A percentile compares a stretch with the other conserved stretches of the same genome.
These are phyloP conservation scores for Tetramorium bicarinatum DNA, from an alignment of 2,888 invertebrate genomes.

Conservation along the genomic window DNA sequence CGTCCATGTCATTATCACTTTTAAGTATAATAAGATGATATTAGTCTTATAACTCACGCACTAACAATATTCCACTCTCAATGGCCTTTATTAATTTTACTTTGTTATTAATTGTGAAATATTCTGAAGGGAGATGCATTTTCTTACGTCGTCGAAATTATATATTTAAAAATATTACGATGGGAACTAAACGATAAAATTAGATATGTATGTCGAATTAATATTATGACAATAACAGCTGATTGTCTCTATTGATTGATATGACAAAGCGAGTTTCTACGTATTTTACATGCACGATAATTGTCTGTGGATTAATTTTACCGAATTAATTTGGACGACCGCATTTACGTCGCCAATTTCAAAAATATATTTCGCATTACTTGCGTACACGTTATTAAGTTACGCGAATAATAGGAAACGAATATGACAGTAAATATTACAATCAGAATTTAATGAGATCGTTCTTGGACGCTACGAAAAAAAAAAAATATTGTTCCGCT, in stretches of 20 bases:
- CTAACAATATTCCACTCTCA: too few relatives aligned
- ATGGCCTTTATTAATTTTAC: too few relatives aligned
- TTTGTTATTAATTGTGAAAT: too few relatives aligned
- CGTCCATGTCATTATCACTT: too few relatives aligned
- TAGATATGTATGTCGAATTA: not conserved
- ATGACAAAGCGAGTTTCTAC: not conserved
- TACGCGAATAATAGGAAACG: conserved; percentile 1
- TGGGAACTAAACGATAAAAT: not conserved
- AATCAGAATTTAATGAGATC: conserved; percentile 36
- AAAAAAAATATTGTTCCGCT: conserved; percentile 31
- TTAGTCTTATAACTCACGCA: too few relatives aligned
- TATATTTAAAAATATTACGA: not conserved
- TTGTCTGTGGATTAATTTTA: not conserved
- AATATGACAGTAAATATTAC: not conserved
- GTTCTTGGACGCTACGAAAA: conserved; percentile 7
- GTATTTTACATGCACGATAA: not conserved
- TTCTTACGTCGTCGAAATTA: not conserved
- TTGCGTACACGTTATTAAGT: conserved; percentile 1
- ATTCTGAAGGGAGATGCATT: not conserved
- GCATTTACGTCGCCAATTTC: conserved; percentile 6
- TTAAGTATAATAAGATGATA: too few relatives aligned
- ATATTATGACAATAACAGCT: not conserved
- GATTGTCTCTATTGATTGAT: not conserved
- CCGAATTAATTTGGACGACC: not conserved
- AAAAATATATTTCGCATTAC: not conserved